Evolutionary conservation across 2,113 vertebrate genomes (phyloP).

Genomic region (Shinisaurus crocodilurus): DNA sequence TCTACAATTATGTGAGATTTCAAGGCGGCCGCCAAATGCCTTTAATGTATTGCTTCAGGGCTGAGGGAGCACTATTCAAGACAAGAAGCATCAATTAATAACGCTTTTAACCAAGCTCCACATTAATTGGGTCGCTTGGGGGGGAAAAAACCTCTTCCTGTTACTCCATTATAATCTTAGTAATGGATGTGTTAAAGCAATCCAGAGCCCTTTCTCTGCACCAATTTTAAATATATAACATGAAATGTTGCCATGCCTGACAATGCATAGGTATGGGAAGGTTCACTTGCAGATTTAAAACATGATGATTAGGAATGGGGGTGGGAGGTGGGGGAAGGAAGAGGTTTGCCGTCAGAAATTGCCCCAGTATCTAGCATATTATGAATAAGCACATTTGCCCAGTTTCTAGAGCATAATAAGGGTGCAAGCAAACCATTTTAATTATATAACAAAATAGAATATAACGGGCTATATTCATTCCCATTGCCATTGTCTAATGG

Average conservation of each 20-base stretch:
- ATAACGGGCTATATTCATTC: neutral
- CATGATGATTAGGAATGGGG: neutral
- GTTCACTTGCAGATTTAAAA: slow-evolving; percentile 34
- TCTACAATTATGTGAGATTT: neutral
- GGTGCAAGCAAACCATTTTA: neutral
- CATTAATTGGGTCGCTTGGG: slow-evolving; percentile 44
- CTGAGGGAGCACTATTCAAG: neutral
- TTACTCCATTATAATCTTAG: slow-evolving; percentile 20
- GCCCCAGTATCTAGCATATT: slow-evolving; percentile 38
- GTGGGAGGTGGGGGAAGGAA: neutral
- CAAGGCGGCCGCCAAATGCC: neutral
- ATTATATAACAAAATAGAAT: slow-evolving; percentile 39
- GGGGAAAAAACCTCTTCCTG: slow-evolving; percentile 32
- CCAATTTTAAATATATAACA: neutral
- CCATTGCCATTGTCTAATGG: neutral
- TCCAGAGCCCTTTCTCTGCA: neutral
- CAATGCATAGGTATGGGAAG: slow-evolving; percentile 18
- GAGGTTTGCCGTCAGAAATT: slow-evolving; percentile 35
- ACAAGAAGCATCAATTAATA: slow-evolving; percentile 19
- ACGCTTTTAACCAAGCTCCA: slow-evolving; percentile 44
- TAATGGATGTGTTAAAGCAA: slow-evolving; percentile 37
- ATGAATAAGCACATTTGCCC: slow-evolving; percentile 76
- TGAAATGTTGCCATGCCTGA: neutral
- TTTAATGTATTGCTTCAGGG: slow-evolving; percentile 31
- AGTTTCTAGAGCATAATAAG: slow-evolving; percentile 30